These are phyloP conservation scores for Dendrocincla fuliginosa DNA, from an alignment of 2,797 vertebrate species.

Conservation along the genomic window DNA sequence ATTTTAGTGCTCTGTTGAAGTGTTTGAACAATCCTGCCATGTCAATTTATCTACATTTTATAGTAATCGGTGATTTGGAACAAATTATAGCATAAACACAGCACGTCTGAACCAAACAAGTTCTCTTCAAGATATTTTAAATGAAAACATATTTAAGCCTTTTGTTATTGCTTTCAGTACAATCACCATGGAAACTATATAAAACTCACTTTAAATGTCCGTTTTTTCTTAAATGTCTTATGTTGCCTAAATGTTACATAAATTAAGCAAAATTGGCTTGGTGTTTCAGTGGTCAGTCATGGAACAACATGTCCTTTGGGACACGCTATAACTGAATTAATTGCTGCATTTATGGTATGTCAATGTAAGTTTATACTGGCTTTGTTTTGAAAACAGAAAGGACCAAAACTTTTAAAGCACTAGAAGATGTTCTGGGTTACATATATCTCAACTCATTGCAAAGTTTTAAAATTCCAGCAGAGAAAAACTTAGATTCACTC, in stretches of 20 bases:
- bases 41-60: slow-evolving; percentile 11
- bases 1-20: slow-evolving; percentile 35
- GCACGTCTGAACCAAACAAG: slow-evolving; percentile 11
- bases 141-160: slow-evolving; percentile 22
- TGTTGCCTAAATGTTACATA: slow-evolving; percentile 12
- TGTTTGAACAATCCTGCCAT: slow-evolving; percentile 1
- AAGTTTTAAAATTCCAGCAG: not conserved
- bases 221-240: slow-evolving; percentile 13
- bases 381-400: not conserved
- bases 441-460: not conserved
- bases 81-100: slow-evolving; percentile 23
- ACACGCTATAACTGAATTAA: not conserved
- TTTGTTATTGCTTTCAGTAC: slow-evolving; percentile 33
- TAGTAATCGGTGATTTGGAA: not conserved
- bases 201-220: slow-evolving; percentile 42
- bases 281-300: slow-evolving; percentile 41
- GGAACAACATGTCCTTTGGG: slow-evolving; percentile 30
- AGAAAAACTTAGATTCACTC: not conserved
- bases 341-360: not conserved
- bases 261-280: slow-evolving; percentile 6
- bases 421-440: not conserved
- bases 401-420: not conserved
- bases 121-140: slow-evolving; percentile 15
- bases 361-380: not conserved
- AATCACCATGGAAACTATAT: slow-evolving; percentile 52